A percentile compares a stretch with the other conserved stretches of the same genome.
Evolutionary conservation across 2,797 vertebrate genomes (phyloP).

Genomic region (Decapterus maruadsi): DNA sequence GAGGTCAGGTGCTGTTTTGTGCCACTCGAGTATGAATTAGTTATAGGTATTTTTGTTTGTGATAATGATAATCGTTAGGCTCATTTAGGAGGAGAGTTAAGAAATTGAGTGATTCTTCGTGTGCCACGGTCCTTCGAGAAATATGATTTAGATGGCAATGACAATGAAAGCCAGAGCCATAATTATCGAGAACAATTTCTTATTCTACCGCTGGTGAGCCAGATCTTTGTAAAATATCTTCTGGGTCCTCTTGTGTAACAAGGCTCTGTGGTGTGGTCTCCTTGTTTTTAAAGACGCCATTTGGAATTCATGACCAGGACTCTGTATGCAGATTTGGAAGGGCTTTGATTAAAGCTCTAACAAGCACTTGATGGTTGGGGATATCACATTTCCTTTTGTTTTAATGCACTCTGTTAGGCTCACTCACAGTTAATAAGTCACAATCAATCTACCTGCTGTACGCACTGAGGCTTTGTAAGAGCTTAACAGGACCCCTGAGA

Average conservation of each 20-base stretch:
- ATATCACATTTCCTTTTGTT: slow-evolving; percentile 88
- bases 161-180: slow-evolving; percentile 58
- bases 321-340: slow-evolving; percentile 80
- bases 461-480: slow-evolving; percentile 81
- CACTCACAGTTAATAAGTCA: slow-evolving; percentile 87
- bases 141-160: slow-evolving; percentile 56
- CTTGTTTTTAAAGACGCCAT: slow-evolving; percentile 79
- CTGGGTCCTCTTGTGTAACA: slow-evolving; percentile 64
- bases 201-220: slow-evolving; percentile 44
- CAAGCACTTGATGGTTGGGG: slow-evolving; percentile 85
- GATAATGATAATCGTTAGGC: slow-evolving; percentile 60
- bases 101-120: slow-evolving; percentile 54
- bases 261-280: slow-evolving; percentile 60
- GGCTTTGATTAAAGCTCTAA: slow-evolving; percentile 88
- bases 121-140: slow-evolving; percentile 60
- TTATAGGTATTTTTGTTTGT: slow-evolving; percentile 65
- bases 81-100: slow-evolving; percentile 51
- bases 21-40: slow-evolving; percentile 56
- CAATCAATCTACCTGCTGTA: slow-evolving; percentile 86
- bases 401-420: slow-evolving; percentile 86
- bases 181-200: slow-evolving; percentile 71
- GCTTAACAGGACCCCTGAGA: slow-evolving; percentile 85
- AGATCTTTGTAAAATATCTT: slow-evolving; percentile 73
- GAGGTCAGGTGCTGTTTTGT: slow-evolving; percentile 59
- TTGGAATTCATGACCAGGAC: slow-evolving; percentile 82